phyloP scores from a whole-genome alignment of 1,140 invertebrate genomes.

The Megalopta genalis region DNA sequence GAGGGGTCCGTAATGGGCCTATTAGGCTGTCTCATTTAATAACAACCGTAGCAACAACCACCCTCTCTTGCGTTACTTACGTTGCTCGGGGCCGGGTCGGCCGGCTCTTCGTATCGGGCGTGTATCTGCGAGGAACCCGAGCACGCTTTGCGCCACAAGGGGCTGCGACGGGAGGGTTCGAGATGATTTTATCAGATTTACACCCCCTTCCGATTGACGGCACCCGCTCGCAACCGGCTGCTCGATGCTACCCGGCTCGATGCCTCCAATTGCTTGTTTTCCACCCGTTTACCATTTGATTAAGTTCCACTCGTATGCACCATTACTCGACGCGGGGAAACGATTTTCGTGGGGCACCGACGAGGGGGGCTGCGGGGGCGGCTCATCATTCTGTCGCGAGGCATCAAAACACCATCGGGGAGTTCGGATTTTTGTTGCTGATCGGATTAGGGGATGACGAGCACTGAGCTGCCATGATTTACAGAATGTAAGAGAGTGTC shows the following conservation, averaged over 20 bases:
- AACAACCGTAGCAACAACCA: constrained; percentile 78
- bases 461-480: not conserved
- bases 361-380: not conserved
- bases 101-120: constrained; percentile 56
- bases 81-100: constrained; percentile 66
- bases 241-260: constrained; percentile 48
- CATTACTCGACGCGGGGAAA: constrained; percentile 22
- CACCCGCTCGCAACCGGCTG: constrained; percentile 37
- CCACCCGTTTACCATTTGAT: constrained; percentile 80
- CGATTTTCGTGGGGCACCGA: constrained; percentile 14
- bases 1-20: constrained; percentile 78
- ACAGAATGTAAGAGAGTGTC: too few relatives aligned
- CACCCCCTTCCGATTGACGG: constrained; percentile 64
- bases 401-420: not conserved
- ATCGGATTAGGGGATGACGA: not conserved
- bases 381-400: not conserved
- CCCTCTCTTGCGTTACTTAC: constrained; percentile 77
- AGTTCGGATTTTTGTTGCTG: not conserved
- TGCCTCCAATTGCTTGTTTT: constrained; percentile 78
- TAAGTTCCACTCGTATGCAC: constrained; percentile 69
- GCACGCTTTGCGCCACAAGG: constrained; percentile 39
- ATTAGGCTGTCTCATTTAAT: constrained; percentile 81
- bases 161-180: constrained; percentile 61
- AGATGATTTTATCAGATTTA: constrained; percentile 80
- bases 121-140: constrained; percentile 58